Conservation (phyloP, 1,140 invertebrate species). For the Drosophila littoralis region DNA sequence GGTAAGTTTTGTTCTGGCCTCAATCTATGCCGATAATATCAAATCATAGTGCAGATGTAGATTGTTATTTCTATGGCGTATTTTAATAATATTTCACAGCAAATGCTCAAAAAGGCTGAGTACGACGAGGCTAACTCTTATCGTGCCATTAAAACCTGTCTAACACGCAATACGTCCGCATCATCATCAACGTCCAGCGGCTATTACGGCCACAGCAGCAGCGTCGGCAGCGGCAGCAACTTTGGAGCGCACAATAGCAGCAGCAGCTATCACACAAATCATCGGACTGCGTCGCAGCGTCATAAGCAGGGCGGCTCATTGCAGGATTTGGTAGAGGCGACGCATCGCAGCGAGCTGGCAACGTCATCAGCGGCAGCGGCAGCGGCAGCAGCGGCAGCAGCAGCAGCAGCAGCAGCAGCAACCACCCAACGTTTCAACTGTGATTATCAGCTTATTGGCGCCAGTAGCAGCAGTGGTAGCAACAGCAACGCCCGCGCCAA, state of each 20-base stretch:
- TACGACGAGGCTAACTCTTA: slow-evolving; percentile 78
- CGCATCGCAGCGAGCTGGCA: slow-evolving; percentile 67
- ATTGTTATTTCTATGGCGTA: neutral
- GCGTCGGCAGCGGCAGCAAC: slow-evolving; percentile 28
- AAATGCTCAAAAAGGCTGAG: slow-evolving; percentile 83
- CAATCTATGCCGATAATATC: neutral
- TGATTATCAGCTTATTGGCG: slow-evolving; percentile 72
- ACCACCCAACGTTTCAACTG: slow-evolving; percentile 67
- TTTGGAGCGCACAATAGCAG: slow-evolving; percentile 31
- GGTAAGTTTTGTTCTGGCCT: slow-evolving; percentile 84
- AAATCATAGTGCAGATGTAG: no score
- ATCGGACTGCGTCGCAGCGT: slow-evolving; percentile 60
- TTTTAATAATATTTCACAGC: slow-evolving; percentile 36
- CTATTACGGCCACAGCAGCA: slow-evolving; percentile 34
- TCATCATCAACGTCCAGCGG: slow-evolving; percentile 56
- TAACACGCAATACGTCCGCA: slow-evolving; percentile 64
- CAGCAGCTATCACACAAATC: slow-evolving; percentile 42
- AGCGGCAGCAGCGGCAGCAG: slow-evolving; percentile 44
- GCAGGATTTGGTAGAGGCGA: slow-evolving; percentile 79
- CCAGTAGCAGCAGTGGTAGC: neutral
- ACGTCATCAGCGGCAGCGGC: slow-evolving; percentile 58
- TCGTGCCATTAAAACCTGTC: slow-evolving; percentile 70
- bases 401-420: slow-evolving; percentile 46
- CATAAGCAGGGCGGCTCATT: slow-evolving; percentile 82
- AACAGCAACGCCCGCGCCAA: slow-evolving; percentile 44